Evolutionary conservation across 2,797 vertebrate genomes (phyloP), one percentile per base, ranked within the genome.

Genomic region (Helostoma temminkii): DNA sequence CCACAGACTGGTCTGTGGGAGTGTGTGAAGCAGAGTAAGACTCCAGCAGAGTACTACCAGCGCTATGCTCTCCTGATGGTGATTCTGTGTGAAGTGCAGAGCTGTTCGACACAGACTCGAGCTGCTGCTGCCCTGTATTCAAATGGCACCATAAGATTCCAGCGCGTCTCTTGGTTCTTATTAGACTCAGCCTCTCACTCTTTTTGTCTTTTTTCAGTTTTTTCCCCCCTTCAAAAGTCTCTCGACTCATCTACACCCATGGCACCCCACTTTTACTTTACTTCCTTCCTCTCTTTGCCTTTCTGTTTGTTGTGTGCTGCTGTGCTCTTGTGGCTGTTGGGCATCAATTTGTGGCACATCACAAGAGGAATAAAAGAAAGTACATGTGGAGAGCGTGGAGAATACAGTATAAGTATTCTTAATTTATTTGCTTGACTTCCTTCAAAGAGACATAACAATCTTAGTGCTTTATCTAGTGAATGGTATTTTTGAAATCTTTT

Each of bases 81-180:
- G 85, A 85, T 88, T 82, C 84, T 62, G 86, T 89, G 88, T 90
- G 88, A 91, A 89, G 85, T 89, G 80, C 78, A 83, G 88, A 83
- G 85, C 84, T 89, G 82, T 84, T 91, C 83, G 48, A 89, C 88
- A 89, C 82, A 83, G 63, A 76, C 83, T 87, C 85, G 84, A 87
- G 88, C 87, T 89, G 87, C 87, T 71, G 80, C 76, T 83, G 84
- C 80, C 81, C 78, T 71, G 80, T 87, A 85, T 91, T 89, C 80
- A 89, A 87, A 90, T 89, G 80, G 78, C 85, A 73, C 83, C 74
- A 70, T 80, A 81, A 85, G 88, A 89, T 75, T 78, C 64, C 82
- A 46, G 72, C 78, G 55, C 14, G 77, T 84, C 83, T 87, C 72
- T 67, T 73, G 71, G 66, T 82, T 82, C 81, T 88, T 81, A 83